phyloP scores from a whole-genome alignment of 2,113 vertebrate genomes.

The Embiotoca jacksoni region DNA sequence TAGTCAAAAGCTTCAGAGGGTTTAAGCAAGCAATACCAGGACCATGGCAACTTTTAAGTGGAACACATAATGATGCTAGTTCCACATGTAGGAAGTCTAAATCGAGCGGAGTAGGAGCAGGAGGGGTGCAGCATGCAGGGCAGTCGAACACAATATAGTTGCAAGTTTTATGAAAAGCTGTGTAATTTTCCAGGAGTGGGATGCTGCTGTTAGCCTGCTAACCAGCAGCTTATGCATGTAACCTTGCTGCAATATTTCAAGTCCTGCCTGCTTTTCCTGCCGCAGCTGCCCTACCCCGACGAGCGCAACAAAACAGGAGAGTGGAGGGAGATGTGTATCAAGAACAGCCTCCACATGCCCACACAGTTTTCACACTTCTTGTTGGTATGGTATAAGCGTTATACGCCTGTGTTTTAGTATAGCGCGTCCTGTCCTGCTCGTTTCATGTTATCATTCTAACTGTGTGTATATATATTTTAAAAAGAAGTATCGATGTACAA shows the following conservation, averaged over 20 bases:
- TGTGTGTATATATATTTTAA: neutral
- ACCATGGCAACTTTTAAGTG: neutral
- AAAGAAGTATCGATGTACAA: neutral
- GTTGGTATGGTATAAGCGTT: conserved; percentile 3
- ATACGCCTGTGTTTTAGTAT: neutral
- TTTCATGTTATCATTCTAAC: neutral
- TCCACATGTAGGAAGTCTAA: too few relatives aligned
- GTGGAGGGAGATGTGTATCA: conserved; percentile 23
- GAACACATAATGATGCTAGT: neutral
- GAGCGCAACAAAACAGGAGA: conserved; percentile 22
- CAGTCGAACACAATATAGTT: neutral
- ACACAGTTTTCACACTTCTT: conserved; percentile 42
- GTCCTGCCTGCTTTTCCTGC: conserved; percentile 39
- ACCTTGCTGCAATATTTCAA: conserved; percentile 27
- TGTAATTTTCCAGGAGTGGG: neutral
- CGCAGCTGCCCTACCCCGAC: conserved; percentile 39
- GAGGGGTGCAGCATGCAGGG: too few relatives aligned
- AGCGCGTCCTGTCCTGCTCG: neutral
- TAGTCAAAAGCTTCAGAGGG: too few relatives aligned
- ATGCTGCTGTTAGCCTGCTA: conserved; percentile 22
- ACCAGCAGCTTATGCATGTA: conserved; percentile 1
- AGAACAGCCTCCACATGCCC: conserved; percentile 41
- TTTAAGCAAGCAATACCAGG: neutral
- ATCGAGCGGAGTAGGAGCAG: neutral
- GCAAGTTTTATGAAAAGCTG: neutral